Conservation (phyloP, 2,797 vertebrate species). For the Gobio occitaniae region DNA sequence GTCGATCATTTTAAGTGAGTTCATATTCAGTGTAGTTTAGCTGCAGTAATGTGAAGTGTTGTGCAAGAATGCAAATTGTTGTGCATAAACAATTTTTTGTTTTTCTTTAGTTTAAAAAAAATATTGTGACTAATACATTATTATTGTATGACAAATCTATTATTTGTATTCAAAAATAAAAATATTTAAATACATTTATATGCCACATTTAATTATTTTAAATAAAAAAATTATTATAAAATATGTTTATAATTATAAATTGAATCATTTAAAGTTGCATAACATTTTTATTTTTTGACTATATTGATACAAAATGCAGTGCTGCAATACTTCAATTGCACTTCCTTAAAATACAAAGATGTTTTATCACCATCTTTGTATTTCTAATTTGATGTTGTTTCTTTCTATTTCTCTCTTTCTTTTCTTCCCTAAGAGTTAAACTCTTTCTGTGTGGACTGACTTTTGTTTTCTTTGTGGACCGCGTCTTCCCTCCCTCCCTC, state of each 20-base stretch:
- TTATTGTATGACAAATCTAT: not conserved
- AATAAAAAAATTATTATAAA: not conserved
- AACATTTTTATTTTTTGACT: not conserved
- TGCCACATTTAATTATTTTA: not conserved
- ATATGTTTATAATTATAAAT: too few species aligned
- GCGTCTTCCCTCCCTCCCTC: not conserved
- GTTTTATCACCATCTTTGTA: not conserved
- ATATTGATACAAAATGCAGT: not conserved
- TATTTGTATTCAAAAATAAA: not conserved
- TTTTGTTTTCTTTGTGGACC: slow-evolving; percentile 25
- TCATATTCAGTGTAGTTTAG: not conserved
- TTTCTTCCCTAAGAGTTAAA: not conserved
- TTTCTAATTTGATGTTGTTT: not conserved
- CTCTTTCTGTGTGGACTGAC: slow-evolving; percentile 1
- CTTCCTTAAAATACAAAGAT: not conserved
- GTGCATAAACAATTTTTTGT: not conserved
- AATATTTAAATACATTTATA: too few species aligned
- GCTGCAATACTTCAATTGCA: not conserved
- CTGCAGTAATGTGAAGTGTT: not conserved
- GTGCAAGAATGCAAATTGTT: not conserved
- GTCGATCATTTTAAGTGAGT: not conserved
- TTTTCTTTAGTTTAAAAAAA: not conserved
- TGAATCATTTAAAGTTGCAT: not conserved
- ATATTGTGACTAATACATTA: not conserved
- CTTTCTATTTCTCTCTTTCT: not conserved